phyloP scores from a whole-genome alignment of 2,797 vertebrate genomes.

The Muscicapa comitata region DNA sequence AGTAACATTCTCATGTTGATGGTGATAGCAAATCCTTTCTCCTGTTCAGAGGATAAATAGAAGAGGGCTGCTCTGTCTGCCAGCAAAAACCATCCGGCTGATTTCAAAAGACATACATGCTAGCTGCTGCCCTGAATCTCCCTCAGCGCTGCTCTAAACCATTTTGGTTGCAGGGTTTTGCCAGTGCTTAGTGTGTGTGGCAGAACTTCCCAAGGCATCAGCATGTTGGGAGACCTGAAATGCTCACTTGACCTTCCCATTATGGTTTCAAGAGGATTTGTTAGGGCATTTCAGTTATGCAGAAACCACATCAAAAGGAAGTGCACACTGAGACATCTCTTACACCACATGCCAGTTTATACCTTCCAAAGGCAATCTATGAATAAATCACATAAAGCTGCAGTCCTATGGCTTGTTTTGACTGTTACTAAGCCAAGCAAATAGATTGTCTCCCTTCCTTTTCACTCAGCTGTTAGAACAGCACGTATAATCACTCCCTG shows the following conservation, averaged over 20 bases:
- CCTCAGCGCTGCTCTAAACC: neutral
- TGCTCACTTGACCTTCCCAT: neutral
- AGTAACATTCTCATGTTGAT: neutral
- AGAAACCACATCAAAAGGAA: neutral
- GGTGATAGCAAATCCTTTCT: neutral
- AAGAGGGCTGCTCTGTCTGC: neutral
- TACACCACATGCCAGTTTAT: neutral
- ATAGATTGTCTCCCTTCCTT: neutral
- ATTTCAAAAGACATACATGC: neutral
- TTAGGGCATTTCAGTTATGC: neutral
- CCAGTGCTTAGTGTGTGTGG: neutral
- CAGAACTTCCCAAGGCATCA: neutral
- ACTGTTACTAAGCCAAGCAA: constrained; percentile 13
- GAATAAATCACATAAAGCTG: neutral
- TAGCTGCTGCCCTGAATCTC: neutral
- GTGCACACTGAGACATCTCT: neutral
- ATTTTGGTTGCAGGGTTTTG: neutral
- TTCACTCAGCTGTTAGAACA: neutral
- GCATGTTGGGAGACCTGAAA: neutral
- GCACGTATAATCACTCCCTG: neutral
- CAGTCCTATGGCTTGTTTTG: neutral
- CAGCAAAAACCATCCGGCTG: neutral
- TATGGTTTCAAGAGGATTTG: neutral
- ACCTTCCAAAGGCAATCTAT: neutral
- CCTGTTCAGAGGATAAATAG: neutral